Evolutionary conservation across 2,113 vertebrate genomes (phyloP).

Genomic region (Synodontis membranacea): DNA sequence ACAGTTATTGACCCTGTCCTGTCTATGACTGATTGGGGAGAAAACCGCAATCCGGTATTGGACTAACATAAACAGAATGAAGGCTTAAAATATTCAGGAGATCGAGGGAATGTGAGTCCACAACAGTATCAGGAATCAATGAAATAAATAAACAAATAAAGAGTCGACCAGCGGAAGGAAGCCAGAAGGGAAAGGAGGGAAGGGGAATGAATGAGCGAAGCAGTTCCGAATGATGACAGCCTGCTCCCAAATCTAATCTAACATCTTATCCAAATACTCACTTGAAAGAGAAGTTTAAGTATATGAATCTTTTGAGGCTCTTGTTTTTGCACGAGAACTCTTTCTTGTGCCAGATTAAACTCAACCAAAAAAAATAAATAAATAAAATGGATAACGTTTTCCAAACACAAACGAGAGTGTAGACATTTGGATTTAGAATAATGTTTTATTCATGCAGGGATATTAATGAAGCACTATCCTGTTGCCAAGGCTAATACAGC

Average conservation of each 20-base stretch:
- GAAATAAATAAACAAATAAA: slow-evolving; percentile 9
- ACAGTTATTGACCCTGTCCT: slow-evolving; percentile 60
- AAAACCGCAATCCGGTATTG: slow-evolving; percentile 66
- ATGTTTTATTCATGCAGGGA: slow-evolving; percentile 35
- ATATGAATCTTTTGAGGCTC: background rate
- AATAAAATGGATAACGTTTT: slow-evolving; percentile 6
- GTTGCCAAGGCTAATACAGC: slow-evolving; percentile 33
- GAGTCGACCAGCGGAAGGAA: background rate
- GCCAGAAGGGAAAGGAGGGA: background rate
- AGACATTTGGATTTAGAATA: slow-evolving; percentile 22
- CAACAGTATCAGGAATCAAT: slow-evolving; percentile 24
- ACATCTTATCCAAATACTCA: slow-evolving; percentile 33
- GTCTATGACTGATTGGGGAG: slow-evolving; percentile 56
- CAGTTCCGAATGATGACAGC: slow-evolving; percentile 9
- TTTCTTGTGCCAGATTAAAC: slow-evolving; percentile 11
- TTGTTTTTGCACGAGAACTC: slow-evolving; percentile 14
- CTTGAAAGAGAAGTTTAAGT: slow-evolving; percentile 22
- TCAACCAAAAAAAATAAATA: background rate
- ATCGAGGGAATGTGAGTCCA: slow-evolving; percentile 15
- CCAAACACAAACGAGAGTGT: slow-evolving; percentile 9
- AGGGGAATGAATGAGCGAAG: background rate
- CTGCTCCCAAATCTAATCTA: slow-evolving; percentile 4
- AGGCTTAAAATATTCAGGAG: slow-evolving; percentile 52
- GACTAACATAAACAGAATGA: slow-evolving; percentile 70
- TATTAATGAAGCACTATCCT: slow-evolving; percentile 30